Percentiles rank a stretch among this genome's conserved stretches.
Conservation (phyloP, 1,140 invertebrate genomes). For the Psix sp. region DNA sequence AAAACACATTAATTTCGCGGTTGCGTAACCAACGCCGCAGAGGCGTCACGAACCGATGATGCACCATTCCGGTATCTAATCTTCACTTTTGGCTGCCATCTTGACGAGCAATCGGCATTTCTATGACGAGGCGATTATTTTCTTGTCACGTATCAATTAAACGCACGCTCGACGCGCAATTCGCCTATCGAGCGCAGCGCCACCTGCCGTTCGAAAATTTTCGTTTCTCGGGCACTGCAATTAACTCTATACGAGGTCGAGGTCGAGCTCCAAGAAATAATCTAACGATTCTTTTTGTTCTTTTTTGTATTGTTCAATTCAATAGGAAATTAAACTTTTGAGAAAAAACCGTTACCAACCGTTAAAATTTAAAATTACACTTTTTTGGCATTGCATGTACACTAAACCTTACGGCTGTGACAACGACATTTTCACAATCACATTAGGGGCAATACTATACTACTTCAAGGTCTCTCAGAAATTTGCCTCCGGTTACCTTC, state of each 20-base stretch:
- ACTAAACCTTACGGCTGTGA: no score
- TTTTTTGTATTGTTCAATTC: no score
- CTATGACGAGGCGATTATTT: slow-evolving; percentile 17
- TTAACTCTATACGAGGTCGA: slow-evolving; percentile 4
- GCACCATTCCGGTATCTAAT: slow-evolving; percentile 57
- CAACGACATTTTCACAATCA: no score
- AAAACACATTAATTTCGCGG: slow-evolving; percentile 61
- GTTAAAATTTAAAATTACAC: neutral
- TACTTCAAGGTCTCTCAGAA: no score
- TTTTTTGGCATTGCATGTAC: neutral
- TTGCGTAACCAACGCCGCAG: slow-evolving; percentile 52
- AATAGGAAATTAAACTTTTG: no score
- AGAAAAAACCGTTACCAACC: slow-evolving; percentile 2
- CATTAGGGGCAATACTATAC: no score
- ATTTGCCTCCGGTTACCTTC: no score
- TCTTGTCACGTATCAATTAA: slow-evolving; percentile 16
- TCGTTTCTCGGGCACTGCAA: neutral
- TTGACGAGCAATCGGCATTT: slow-evolving; percentile 37
- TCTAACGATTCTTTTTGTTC: neutral
- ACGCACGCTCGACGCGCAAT: no score
- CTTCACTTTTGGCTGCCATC: slow-evolving; percentile 60
- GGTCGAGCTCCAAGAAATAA: neutral
- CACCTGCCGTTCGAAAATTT: neutral
- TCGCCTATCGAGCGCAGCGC: no score
- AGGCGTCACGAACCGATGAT: slow-evolving; percentile 54